Percentiles rank a stretch among this genome's conserved stretches.
phyloP scores from a whole-genome alignment of 2,113 vertebrate genomes.

The Sigmodon hispidus region DNA sequence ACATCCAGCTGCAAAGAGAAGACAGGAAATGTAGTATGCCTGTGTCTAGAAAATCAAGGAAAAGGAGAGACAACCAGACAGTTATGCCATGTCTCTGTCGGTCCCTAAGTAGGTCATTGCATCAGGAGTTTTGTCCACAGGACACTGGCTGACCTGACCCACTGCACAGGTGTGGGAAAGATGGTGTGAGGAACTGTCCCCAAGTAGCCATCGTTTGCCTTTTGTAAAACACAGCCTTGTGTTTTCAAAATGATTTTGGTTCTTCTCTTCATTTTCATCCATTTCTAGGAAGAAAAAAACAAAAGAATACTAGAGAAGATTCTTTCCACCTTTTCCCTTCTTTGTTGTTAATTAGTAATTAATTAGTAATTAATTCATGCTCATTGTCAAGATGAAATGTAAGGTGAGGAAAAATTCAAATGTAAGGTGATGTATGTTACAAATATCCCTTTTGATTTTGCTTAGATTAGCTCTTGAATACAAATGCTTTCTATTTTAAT shows the following conservation, averaged over 20 bases:
- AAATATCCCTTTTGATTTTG: slow-evolving; percentile 53
- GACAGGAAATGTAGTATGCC: background rate
- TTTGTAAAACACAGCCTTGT: slow-evolving; percentile 17
- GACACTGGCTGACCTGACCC: background rate
- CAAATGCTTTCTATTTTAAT: slow-evolving; percentile 64
- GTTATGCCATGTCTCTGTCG: background rate
- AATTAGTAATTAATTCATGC: slow-evolving; percentile 16
- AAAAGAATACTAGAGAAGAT: background rate
- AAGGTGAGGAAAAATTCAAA: slow-evolving; percentile 7
- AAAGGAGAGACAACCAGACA: background rate
- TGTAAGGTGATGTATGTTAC: background rate
- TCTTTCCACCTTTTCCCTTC: background rate
- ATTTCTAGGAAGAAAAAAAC: slow-evolving; percentile 21
- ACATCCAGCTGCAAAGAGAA: background rate
- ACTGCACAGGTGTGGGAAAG: background rate
- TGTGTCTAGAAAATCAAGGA: background rate
- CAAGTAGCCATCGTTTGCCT: background rate
- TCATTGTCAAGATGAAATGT: slow-evolving; percentile 38
- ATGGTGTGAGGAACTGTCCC: background rate
- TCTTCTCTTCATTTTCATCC: background rate
- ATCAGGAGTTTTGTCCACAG: background rate
- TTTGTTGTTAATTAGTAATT: slow-evolving; percentile 46
- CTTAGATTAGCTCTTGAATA: slow-evolving; percentile 34
- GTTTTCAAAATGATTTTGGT: slow-evolving; percentile 37
- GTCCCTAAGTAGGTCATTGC: background rate